Base-by-base conservation (phyloP, 2,888 invertebrate genomes). In the Nephrocerus scutellatus region DNA sequence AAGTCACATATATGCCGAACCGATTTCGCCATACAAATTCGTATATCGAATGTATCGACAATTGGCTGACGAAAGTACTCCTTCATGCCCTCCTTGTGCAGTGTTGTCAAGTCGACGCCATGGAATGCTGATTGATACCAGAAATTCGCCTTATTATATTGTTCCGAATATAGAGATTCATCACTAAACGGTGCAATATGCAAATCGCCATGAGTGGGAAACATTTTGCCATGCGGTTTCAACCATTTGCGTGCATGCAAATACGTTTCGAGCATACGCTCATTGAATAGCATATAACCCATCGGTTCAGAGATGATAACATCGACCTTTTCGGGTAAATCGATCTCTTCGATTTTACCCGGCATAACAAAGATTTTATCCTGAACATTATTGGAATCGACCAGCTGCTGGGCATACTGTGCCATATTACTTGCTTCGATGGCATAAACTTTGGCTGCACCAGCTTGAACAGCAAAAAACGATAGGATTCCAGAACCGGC, bases 281-380 rank as follows among this genome's bases (percentile, higher is more conserved):
- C 97, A 72, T 98, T 98, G 68, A 95, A 95, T 39, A 98, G 72
- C 97, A 98, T 97, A 66, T 98, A 98, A n/a, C 97, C 97, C 97
- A 98, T 98, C 0, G 97, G 97, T 71, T 98, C 98, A 2, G 95
- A 96, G 52, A 98, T 90, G 55, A 98, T 96, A 28, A 95, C 82
- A 71, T 98, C 97, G 14, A 98, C 96, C 57, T 76, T 79, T 67
- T 97, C 96, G 2, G 96, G 93, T 47, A 98, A 72, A 52, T 88
- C 87, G 29, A 98, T 89, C 72, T 98, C 98, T 69, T 98, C 98
- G 46, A 98, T 92, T 75, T 98, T 98, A 3, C 96, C 97, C 8
- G 96, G 86, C 54, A 98, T 82, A 5, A 98, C 95, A 47, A 83
- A 75, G 47, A 98, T 89, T 58, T 84, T 83, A 57, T 87, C 88